Evolutionary conservation across 1,140 invertebrate genomes (phyloP), one percentile per base, ranked within the genome.

Genomic region (Chymomyza costata): DNA sequence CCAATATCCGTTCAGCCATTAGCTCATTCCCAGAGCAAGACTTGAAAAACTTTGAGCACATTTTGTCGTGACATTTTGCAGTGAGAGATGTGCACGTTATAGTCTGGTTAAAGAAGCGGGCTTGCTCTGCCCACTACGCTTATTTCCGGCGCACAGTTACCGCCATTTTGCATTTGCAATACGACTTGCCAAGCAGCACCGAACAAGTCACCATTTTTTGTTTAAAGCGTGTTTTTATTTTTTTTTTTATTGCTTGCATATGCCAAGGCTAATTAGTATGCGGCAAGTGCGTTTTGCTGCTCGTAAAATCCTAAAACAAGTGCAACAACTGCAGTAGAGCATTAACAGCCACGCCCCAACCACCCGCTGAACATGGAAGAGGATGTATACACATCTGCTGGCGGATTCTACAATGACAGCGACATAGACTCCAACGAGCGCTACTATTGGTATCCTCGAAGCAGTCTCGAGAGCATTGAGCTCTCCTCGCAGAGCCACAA

Each of bases 231-330:
- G 21, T 25, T 25, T 3, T 8, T 25, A 8, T 8, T 25, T 25
- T 44, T 43, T 31, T 34, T 11, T 32, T 32, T 54, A 8, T 61
- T 43, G 32, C n/a, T 34, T 55, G 51, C 68, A 73, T 71, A 80
- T 73, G 73, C 65, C 34, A 34, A 11, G 35, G 43, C 57, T 76
- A 82, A 70, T 82, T 82, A 74, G 57, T 65, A 67, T 74, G 69
- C 64, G 14, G 35, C 49, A 41, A 15, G n/a, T 35, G 14, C 34
- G n/a, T 13, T 25, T 25, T 25, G 21, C 21, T 25, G 21, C 8
- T 61, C 61, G 16, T 2, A 39, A 48, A 40, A n/a, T n/a, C n/a
- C n/a, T 8, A 6, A 34, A 41, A 54, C 35, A 64, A 31, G 38
- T 47, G 40, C 48, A 49, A 25, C 50, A 38, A 38, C 30, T 35